These are phyloP conservation scores for Seriola rivoliana DNA, from an alignment of 2,113 vertebrate genomes.

Conservation along the genomic window DNA sequence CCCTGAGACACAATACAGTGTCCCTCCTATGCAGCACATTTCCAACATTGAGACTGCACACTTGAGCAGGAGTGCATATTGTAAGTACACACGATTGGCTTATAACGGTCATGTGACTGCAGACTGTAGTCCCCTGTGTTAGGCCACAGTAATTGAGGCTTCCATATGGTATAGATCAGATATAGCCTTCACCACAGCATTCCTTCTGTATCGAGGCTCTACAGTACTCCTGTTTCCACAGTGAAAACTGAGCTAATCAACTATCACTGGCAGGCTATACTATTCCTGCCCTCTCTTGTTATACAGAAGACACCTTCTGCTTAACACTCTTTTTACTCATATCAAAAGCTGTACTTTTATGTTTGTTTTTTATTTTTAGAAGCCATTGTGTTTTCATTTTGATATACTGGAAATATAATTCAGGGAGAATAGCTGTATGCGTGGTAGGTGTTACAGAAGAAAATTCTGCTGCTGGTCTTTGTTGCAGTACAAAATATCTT, in stretches of 20 bases:
- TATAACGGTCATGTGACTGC: constrained; percentile 70
- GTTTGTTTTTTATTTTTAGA: not conserved
- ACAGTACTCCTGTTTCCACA: constrained; percentile 25
- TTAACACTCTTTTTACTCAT: not conserved
- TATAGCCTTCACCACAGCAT: constrained; percentile 75
- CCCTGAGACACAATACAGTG: constrained; percentile 53
- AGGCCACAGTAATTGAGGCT: constrained; percentile 78
- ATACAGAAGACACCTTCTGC: no score
- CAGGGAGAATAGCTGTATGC: constrained; percentile 1
- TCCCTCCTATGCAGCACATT: constrained; percentile 67
- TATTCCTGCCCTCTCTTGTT: not conserved
- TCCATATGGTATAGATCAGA: constrained; percentile 86
- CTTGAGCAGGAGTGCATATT: constrained; percentile 69
- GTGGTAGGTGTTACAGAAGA: not conserved
- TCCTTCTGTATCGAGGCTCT: constrained; percentile 68
- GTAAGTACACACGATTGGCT: constrained; percentile 69
- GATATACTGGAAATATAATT: not conserved
- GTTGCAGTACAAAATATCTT: constrained; percentile 4
- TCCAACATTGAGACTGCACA: constrained; percentile 68
- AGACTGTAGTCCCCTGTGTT: constrained; percentile 75
- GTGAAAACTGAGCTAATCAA: constrained; percentile 54
- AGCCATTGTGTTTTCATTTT: not conserved
- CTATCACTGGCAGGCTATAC: not conserved
- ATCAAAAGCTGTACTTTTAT: not conserved
- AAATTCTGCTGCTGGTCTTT: not conserved